phyloP scores from a whole-genome alignment of 2,113 vertebrate species.

The Ictidomys tridecemlineatus region DNA sequence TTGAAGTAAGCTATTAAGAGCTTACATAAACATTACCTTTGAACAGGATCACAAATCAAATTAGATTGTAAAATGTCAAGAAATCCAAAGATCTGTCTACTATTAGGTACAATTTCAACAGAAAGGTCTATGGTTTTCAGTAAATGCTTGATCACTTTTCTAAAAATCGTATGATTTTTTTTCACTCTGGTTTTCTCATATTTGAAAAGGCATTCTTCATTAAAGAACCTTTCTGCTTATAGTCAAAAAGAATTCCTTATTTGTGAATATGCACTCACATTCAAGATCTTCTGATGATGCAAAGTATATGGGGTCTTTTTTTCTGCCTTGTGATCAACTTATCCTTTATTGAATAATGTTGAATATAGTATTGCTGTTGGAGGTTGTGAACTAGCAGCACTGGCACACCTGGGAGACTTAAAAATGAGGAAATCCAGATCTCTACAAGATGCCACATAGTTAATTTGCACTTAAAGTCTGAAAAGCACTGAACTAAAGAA shows the following conservation, averaged over 20 bases:
- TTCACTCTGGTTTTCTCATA: background rate
- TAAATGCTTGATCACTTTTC: background rate
- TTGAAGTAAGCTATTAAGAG: background rate
- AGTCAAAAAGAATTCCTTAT: background rate
- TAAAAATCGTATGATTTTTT: conserved; percentile 23
- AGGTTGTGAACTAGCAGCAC: background rate
- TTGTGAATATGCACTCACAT: background rate
- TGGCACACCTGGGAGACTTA: background rate
- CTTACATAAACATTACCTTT: conserved; percentile 23
- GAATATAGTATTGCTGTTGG: background rate
- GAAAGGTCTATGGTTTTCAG: background rate
- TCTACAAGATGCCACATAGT: background rate
- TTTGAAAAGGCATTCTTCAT: background rate
- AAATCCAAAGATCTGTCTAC: background rate
- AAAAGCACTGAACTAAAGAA: background rate
- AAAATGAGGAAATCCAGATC: background rate
- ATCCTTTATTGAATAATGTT: background rate
- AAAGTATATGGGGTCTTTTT: background rate
- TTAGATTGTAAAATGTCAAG: conserved; percentile 40
- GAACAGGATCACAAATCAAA: conserved; percentile 9
- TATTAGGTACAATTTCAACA: background rate
- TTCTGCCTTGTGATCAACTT: background rate
- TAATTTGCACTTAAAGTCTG: background rate
- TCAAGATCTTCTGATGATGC: background rate
- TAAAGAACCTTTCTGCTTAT: background rate